Evolutionary conservation across 2,888 invertebrate species (phyloP).

Genomic region (Metacarcinus magister): DNA sequence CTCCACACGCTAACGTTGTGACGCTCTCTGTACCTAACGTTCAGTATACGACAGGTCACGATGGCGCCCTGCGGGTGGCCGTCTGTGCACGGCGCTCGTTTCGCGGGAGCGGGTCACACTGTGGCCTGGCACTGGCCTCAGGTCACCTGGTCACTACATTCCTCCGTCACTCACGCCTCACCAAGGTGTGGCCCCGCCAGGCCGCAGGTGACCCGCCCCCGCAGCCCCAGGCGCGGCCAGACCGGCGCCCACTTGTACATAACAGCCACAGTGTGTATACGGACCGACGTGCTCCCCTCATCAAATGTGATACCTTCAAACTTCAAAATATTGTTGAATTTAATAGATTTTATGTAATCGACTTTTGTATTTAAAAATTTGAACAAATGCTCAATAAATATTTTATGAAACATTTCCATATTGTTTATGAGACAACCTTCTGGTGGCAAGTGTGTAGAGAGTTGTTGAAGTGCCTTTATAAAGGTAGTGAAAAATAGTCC

Average conservation of each 20-base stretch:
- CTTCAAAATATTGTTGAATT: slow-evolving; percentile 81
- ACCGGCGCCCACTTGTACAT: slow-evolving; percentile 60
- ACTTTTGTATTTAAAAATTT: slow-evolving; percentile 79
- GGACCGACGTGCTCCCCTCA: slow-evolving; percentile 71
- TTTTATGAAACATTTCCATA: slow-evolving; percentile 69
- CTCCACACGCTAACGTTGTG: slow-evolving; percentile 27
- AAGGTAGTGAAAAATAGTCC: not conserved
- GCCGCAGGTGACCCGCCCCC: not conserved
- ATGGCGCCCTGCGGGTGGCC: slow-evolving; percentile 1
- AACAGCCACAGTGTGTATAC: slow-evolving; percentile 75
- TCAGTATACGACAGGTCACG: slow-evolving; percentile 48
- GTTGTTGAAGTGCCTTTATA: not conserved
- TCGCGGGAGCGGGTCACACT: not conserved
- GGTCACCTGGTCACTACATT: slow-evolving; percentile 36
- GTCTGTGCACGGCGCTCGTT: not conserved
- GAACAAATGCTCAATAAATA: slow-evolving; percentile 81
- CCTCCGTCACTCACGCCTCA: not conserved
- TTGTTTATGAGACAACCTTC: slow-evolving; percentile 33
- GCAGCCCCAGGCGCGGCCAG: not conserved
- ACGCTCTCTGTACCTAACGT: slow-evolving; percentile 48
- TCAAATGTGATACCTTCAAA: slow-evolving; percentile 79
- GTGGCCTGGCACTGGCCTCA: slow-evolving; percentile 26
- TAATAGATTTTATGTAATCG: slow-evolving; percentile 80
- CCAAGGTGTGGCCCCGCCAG: slow-evolving; percentile 15
- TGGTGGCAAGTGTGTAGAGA: not conserved